phyloP scores from a whole-genome alignment of 2,797 vertebrate species.

The Ceryle rudis region DNA sequence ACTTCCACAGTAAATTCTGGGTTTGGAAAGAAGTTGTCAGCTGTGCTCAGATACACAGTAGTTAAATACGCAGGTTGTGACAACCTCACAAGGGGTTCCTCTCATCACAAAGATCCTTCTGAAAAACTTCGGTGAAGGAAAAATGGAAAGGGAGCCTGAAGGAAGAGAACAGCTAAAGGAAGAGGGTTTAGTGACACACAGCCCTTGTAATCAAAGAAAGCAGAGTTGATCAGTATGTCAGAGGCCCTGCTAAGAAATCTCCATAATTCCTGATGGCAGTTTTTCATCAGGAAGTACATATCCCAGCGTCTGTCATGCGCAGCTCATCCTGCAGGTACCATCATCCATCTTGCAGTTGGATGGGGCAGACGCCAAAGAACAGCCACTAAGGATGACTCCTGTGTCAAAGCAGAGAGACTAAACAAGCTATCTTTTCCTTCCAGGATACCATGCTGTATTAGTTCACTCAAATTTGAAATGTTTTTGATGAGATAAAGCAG shows the following conservation, averaged over 20 bases:
- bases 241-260: background rate
- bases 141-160: background rate
- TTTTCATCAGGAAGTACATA: background rate
- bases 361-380: background rate
- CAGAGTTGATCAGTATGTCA: background rate
- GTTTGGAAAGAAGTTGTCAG: background rate
- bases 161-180: background rate
- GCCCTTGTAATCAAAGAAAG: background rate
- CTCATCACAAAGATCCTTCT: background rate
- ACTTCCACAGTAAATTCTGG: background rate
- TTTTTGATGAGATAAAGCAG: background rate
- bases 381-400: background rate
- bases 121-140: background rate
- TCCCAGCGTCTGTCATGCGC: rapidly evolving
- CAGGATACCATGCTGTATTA: background rate
- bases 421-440: background rate
- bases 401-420: rapidly evolving
- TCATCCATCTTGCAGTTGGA: background rate
- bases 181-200: rapidly evolving
- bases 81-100: background rate
- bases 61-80: background rate
- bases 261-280: rapidly evolving
- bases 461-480: background rate
- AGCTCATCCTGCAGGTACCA: background rate
- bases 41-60: background rate